These are phyloP conservation scores for Poecilobothrus nobilitatus DNA, from an alignment of 2,888 invertebrate genomes.

Conservation along the genomic window DNA sequence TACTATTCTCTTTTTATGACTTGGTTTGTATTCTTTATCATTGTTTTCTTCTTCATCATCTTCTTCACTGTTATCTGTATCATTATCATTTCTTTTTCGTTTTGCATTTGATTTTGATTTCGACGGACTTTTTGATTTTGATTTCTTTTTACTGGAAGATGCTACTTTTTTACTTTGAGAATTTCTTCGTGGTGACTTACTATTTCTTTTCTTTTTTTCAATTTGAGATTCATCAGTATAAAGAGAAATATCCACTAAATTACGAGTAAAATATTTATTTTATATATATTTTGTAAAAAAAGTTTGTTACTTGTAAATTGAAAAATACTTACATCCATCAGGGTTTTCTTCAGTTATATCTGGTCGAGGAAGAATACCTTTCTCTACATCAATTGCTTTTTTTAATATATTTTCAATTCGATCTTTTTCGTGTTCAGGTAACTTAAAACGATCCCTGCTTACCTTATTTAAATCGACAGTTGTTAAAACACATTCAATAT, in stretches of 20 bases:
- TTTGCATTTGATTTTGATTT: not conserved
- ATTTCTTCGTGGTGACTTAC: not conserved
- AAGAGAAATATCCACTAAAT: conserved; percentile 70
- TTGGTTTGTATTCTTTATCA: conserved; percentile 31
- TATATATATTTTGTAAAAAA: too few species aligned
- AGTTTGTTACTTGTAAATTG: not conserved
- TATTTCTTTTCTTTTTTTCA: conserved; percentile 44
- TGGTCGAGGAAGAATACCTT: conserved; percentile 55
- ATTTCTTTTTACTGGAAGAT: conserved; percentile 15
- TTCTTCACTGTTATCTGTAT: conserved; percentile 15
- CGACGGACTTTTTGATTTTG: conserved; percentile 21
- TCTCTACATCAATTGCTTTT: conserved; percentile 73
- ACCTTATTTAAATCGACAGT: conserved; percentile 69
- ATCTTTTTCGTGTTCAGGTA: conserved; percentile 64
- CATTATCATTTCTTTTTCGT: conserved; percentile 24
- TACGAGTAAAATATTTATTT: too few species aligned
- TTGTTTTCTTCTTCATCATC: conserved; percentile 14
- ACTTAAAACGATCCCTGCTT: conserved; percentile 59
- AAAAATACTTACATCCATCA: conserved; percentile 62
- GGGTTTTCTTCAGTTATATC: conserved; percentile 74
- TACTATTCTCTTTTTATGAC: conserved; percentile 26
- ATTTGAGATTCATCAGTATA: conserved; percentile 77
- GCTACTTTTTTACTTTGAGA: conserved; percentile 12
- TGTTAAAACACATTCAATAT: conserved; percentile 84
- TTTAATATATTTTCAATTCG: conserved; percentile 76